Evolutionary conservation across 2,797 vertebrate genomes (phyloP), one percentile per base, ranked within the genome.

Genomic region (Danionella dracula): DNA sequence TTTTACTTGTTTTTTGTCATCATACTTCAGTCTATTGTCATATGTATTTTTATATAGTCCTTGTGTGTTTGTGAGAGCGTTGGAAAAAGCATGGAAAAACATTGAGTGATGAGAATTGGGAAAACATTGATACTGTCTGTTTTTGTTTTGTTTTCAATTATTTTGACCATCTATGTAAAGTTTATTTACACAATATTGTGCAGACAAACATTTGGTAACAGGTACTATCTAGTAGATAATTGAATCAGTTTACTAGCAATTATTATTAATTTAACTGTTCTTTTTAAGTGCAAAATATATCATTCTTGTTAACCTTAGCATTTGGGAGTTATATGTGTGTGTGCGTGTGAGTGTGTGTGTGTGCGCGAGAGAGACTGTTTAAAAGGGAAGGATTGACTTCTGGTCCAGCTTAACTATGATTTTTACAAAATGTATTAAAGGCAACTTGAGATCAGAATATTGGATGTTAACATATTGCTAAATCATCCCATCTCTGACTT

Each of bases 41-140:
- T 66, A 54, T 70, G 62, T 70, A 56, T 70, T 70, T 74, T 74
- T 74, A 29, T 70, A 60, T 64, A 32, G 64, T 72, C 37, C 35
- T 23, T 58, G 35, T 58, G 34, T 63, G 10, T 51, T 20, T 40
- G 29, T 53, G 31, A 35, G n/a, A 38, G 8, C 35, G 49, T 44
- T 37, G 8, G 61, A 37, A 4, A 59, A 17, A 79, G 55, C 75
- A 80, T 19, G 41, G 64, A 58, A 51, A 76, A 80, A 74, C 80
- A 77, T 81, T 78, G 15, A 32, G 37, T 9, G 12, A 42, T 50
- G 48, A 45, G 62, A 59, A 41, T 66, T 44, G 57, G 57, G 57
- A 56, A 51, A 70, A 66, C 49, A 55, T 58, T 45, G 37, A 45
- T n/a, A 62, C 50, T n/a, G n/a, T n/a, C n/a, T n/a, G n/a, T n/a